Evolutionary conservation across 2,888 invertebrate genomes (phyloP), one percentile per base, ranked within the genome.

Genomic region (Idaea aversata): DNA sequence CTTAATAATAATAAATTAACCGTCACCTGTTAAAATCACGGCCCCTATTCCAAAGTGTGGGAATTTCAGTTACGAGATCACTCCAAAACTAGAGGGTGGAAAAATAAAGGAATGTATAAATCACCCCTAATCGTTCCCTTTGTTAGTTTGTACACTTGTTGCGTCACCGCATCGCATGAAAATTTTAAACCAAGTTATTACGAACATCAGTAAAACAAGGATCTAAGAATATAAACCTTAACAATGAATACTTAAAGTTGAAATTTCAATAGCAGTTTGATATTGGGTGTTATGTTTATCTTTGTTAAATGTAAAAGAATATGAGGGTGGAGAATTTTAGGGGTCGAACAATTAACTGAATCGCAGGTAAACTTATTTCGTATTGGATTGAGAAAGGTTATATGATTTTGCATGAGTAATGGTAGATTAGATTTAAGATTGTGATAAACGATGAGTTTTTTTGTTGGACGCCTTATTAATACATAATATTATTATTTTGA

Each of bases 61-160:
- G 92, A 93, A 92, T 90, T 89, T 92, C 91, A 86, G 91, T 93
- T 92, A 88, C 83, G 78, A 83, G 81, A 85, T 86, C 82, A 80
- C 78, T 81, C 76, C 73, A 83, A 81, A 78, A 81, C 79, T 75
- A 74, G 88, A 77, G 90, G 91, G 90, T 88, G 89, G 87, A 88
- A 88, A 59, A 90, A 89, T 88, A 89, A 91, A 87, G 79, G 86
- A 82, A 83, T 85, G 80, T 85, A 91, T 91, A 93, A 92, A 92
- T 91, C 92, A 91, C 86, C 88, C 88, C 88, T 91, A 91, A 91
- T 91, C 87, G 89, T 78, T 77, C 70, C 83, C 84, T 87, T 91
- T 91, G 87, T 91, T 88, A 70, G 75, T 72, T 76, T 74, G 75
- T 84, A 85, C 91, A 91, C 92, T 91, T 92, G 92, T 91, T 91